Conservation (phyloP, 1,140 invertebrate species). For the Chrysopa pallens region DNA sequence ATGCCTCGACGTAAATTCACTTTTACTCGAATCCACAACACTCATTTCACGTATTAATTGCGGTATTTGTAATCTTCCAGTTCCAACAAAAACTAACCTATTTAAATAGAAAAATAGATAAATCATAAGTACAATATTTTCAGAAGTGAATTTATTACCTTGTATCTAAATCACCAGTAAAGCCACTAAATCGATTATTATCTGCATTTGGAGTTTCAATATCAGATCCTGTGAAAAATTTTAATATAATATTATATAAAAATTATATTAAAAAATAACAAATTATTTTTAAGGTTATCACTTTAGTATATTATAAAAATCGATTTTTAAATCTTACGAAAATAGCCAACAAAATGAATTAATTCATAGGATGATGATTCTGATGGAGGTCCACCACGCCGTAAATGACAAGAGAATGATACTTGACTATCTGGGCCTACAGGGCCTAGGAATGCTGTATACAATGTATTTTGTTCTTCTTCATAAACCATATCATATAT, state of each 20-base stretch:
- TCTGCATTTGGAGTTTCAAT: slow-evolving; percentile 26
- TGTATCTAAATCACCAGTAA: slow-evolving; percentile 23
- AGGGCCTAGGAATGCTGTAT: slow-evolving; percentile 50
- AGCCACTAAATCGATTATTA: slow-evolving; percentile 18
- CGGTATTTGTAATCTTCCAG: slow-evolving; percentile 61
- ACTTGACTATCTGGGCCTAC: slow-evolving; percentile 44
- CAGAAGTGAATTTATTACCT: slow-evolving; percentile 20
- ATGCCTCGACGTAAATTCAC: slow-evolving; percentile 82
- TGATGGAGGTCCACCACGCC: slow-evolving; percentile 31
- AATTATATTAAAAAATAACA: too few species aligned
- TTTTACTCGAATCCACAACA: slow-evolving; percentile 26
- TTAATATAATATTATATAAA: slow-evolving; percentile 1
- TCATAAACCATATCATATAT: slow-evolving; percentile 70
- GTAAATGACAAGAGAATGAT: slow-evolving; percentile 52
- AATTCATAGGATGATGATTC: slow-evolving; percentile 43
- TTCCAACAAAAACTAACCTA: slow-evolving; percentile 65
- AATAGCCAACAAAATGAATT: slow-evolving; percentile 65
- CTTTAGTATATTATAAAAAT: too few species aligned
- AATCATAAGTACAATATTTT: slow-evolving; percentile 1
- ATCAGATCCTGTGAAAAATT: slow-evolving; percentile 27
- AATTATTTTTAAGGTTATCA: slow-evolving; percentile 6
- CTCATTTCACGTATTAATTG: slow-evolving; percentile 74
- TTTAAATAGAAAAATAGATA: slow-evolving; percentile 6
- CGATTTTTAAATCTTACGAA: slow-evolving; percentile 40
- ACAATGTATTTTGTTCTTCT: slow-evolving; percentile 57